Percentiles rank a stretch among this genome's conserved stretches.
Conservation (phyloP, 2,797 vertebrate genomes). For the Thunnus albacares region DNA sequence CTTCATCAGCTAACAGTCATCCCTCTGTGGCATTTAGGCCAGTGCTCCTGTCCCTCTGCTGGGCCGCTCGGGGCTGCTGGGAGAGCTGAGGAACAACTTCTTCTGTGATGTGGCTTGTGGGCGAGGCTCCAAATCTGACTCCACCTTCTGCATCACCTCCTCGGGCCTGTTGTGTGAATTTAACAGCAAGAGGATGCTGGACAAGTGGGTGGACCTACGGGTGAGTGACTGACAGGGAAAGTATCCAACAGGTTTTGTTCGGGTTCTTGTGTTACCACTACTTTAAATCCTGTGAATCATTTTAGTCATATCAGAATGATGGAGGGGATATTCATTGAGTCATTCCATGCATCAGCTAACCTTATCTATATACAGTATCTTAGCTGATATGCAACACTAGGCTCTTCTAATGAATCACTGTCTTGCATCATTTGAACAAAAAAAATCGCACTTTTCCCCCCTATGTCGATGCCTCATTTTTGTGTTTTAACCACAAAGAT, state of each 20-base stretch:
- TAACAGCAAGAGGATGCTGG: slow-evolving; percentile 92
- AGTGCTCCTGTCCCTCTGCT: slow-evolving; percentile 92
- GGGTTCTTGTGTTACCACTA: background rate
- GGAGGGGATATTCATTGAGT: background rate
- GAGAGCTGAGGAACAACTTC: slow-evolving; percentile 94
- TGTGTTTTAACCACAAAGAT: background rate
- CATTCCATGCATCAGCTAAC: background rate
- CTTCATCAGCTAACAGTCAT: background rate
- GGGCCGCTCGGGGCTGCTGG: slow-evolving; percentile 94
- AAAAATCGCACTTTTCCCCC: background rate
- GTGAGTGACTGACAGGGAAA: slow-evolving; percentile 61
- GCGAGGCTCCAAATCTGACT: slow-evolving; percentile 88
- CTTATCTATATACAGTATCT: too few relatives aligned
- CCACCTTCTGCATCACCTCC: slow-evolving; percentile 95
- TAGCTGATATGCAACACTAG: background rate
- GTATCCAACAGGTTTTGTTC: background rate
- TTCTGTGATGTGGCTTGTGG: slow-evolving; percentile 95
- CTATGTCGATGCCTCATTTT: background rate
- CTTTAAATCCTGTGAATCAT: background rate
- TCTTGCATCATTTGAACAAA: background rate
- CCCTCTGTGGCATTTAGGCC: slow-evolving; percentile 78
- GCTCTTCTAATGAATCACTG: background rate
- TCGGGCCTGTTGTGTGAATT: slow-evolving; percentile 95
- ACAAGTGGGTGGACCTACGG: slow-evolving; percentile 95
- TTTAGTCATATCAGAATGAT: background rate